A percentile compares a stretch with the other conserved stretches of the same genome.
Conservation (phyloP, 2,888 invertebrate species). For the Zootermopsis nevadensis region DNA sequence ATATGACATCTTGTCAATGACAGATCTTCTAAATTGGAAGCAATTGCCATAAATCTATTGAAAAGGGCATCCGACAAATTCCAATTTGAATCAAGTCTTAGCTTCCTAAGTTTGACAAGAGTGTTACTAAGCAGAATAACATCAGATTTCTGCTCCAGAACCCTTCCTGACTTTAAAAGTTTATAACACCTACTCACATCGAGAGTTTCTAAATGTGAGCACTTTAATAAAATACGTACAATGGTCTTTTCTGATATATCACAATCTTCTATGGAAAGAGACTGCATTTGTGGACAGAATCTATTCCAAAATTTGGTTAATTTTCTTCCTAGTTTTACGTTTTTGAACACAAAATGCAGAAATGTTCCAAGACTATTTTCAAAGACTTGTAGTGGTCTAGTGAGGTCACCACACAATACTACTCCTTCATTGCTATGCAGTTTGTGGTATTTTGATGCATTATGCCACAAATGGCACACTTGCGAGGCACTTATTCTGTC, state of each 20-base stretch:
- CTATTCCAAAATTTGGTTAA: slow-evolving; percentile 69
- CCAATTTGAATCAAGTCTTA: slow-evolving; percentile 75
- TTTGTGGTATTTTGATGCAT: slow-evolving; percentile 72
- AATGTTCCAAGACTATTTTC: slow-evolving; percentile 56
- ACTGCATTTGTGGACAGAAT: slow-evolving; percentile 69
- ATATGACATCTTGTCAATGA: slow-evolving; percentile 76
- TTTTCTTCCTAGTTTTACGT: slow-evolving; percentile 68
- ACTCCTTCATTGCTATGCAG: slow-evolving; percentile 69
- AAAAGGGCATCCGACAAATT: slow-evolving; percentile 80
- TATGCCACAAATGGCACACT: slow-evolving; percentile 75
- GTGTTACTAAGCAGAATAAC: slow-evolving; percentile 63
- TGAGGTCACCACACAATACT: slow-evolving; percentile 58
- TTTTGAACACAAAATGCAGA: slow-evolving; percentile 67
- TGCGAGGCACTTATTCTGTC: slow-evolving; percentile 75
- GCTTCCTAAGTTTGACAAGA: slow-evolving; percentile 67
- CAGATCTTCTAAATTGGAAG: slow-evolving; percentile 70
- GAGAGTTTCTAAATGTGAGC: slow-evolving; percentile 69
- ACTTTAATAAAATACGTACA: slow-evolving; percentile 69
- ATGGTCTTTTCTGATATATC: slow-evolving; percentile 75
- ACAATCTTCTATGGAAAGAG: slow-evolving; percentile 69
- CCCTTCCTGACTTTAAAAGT: slow-evolving; percentile 78
- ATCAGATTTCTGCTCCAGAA: slow-evolving; percentile 72
- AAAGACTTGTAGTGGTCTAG: slow-evolving; percentile 48
- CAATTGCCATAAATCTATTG: slow-evolving; percentile 71
- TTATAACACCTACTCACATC: slow-evolving; percentile 75